These are phyloP conservation scores for Epinephelus awoara DNA, from an alignment of 2,797 vertebrate genomes.

Conservation along the genomic window DNA sequence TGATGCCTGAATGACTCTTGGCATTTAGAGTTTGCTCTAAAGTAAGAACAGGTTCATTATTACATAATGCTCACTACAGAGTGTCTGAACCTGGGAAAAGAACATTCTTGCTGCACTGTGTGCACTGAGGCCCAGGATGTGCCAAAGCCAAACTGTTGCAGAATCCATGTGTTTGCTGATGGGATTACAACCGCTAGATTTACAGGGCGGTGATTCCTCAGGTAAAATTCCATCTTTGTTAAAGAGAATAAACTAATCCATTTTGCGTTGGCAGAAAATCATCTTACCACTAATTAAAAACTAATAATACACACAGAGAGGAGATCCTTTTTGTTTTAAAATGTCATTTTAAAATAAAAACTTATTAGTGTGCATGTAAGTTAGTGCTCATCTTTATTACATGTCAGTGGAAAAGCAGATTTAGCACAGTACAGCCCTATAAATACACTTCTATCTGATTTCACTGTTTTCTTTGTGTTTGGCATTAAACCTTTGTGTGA, in stretches of 20 bases:
- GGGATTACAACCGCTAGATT: background rate
- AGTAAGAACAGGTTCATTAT: constrained; percentile 43
- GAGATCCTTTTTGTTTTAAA: too few species aligned
- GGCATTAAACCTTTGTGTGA: too few species aligned
- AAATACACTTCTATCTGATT: background rate
- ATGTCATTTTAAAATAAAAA: too few species aligned
- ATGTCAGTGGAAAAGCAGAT: too few species aligned
- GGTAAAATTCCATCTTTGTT: background rate
- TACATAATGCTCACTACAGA: constrained; percentile 32
- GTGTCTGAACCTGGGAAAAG: constrained; percentile 41
- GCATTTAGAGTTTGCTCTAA: constrained; percentile 21
- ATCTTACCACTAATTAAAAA: background rate
- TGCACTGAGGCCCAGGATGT: background rate
- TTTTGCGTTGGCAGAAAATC: background rate
- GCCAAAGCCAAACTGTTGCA: background rate
- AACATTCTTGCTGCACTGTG: background rate
- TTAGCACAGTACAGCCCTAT: background rate
- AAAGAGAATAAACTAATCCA: background rate
- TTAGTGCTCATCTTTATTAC: background rate
- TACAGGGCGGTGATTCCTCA: background rate
- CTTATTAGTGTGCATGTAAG: too few species aligned
- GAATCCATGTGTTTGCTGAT: too few species aligned
- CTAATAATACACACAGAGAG: background rate
- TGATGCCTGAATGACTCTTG: constrained; percentile 45
- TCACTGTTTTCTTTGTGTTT: background rate